Conservation (phyloP, 2,113 vertebrate species). For the Phalacrocorax carbo region DNA sequence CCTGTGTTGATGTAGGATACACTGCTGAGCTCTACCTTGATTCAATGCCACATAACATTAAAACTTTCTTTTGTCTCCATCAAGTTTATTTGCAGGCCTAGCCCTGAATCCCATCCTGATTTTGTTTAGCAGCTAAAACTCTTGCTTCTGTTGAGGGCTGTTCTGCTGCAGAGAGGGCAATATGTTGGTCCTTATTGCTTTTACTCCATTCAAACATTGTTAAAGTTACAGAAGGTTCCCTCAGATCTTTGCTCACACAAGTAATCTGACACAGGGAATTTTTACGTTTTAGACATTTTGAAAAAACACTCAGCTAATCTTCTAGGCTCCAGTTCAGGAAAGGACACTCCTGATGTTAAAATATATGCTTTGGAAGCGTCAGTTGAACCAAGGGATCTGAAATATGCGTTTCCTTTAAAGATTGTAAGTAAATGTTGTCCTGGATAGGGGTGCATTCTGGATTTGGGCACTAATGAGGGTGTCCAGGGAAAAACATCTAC, state of each 20-base stretch:
- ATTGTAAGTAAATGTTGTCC: background rate
- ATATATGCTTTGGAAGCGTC: background rate
- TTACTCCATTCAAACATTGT: background rate
- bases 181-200: background rate
- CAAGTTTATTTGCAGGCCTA: background rate
- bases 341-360: background rate
- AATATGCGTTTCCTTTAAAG: background rate
- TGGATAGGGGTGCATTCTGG: background rate
- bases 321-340: background rate
- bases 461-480: background rate
- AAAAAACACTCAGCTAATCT: constrained; percentile 1
- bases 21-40: background rate
- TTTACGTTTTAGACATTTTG: background rate
- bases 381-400: background rate
- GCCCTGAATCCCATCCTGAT: background rate
- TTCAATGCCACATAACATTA: background rate
- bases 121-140: background rate
- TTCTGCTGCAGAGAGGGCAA: background rate
- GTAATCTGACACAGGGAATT: background rate
- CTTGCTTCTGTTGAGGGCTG: background rate
- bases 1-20: background rate
- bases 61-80: background rate
- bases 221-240: background rate
- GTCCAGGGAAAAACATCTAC: background rate
- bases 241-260: background rate